Conservation (phyloP, 2,113 vertebrate genomes). For the Tor tambroides region DNA sequence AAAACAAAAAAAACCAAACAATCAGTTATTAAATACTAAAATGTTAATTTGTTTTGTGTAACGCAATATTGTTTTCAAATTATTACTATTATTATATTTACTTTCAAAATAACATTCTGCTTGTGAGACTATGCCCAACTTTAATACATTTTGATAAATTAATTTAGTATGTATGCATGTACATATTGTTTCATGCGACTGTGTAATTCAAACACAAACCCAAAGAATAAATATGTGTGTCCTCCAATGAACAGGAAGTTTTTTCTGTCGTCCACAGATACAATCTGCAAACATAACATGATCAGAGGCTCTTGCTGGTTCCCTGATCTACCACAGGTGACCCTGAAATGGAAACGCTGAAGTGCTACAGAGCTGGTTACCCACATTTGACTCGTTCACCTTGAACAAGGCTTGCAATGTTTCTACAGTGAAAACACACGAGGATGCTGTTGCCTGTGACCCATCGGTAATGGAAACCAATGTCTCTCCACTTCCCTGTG, state of each 20-base stretch:
- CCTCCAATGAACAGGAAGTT: background rate
- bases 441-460: conserved; percentile 21
- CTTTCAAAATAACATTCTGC: background rate
- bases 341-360: conserved; percentile 25
- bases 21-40: background rate
- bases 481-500: background rate
- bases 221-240: background rate
- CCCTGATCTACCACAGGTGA: conserved; percentile 11
- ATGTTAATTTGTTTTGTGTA: background rate
- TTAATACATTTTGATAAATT: background rate
- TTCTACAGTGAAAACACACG: background rate
- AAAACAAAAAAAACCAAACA: no score
- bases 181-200: background rate
- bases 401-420: conserved; percentile 14
- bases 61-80: no score
- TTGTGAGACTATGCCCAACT: background rate
- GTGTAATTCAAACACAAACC: background rate
- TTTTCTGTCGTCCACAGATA: background rate
- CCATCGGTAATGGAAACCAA: background rate
- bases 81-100: no score
- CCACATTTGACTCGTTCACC: conserved; percentile 20
- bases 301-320: background rate
- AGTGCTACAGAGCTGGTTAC: conserved; percentile 21
- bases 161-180: no score
- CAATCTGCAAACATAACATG: conserved; percentile 24